A percentile compares a stretch with the other conserved stretches of the same genome.
Evolutionary conservation across 2,113 vertebrate genomes (phyloP).

Genomic region (Ictalurus furcatus): DNA sequence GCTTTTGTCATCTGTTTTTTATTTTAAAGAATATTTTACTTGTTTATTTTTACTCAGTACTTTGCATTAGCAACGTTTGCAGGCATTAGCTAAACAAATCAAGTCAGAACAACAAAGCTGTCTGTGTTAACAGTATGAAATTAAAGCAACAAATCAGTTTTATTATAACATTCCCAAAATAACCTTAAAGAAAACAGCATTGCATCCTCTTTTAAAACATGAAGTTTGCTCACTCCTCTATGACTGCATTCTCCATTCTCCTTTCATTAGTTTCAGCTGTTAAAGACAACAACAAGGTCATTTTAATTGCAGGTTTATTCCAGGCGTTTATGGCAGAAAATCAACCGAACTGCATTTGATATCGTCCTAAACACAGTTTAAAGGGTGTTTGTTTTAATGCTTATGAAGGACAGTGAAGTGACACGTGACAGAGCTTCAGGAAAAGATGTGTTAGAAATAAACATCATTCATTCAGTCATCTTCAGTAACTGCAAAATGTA

Average conservation of each 20-base stretch:
- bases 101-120: neutral
- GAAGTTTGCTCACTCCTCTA: neutral
- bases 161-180: neutral
- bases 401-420: neutral
- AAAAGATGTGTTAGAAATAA: neutral
- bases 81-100: neutral
- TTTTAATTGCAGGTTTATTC: neutral
- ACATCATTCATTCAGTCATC: neutral
- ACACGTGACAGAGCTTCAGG: neutral
- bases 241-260: neutral
- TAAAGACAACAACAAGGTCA: neutral
- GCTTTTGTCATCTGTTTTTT: no score
- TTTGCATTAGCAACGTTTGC: neutral
- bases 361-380: neutral
- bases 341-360: neutral
- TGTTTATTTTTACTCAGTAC: neutral
- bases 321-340: neutral
- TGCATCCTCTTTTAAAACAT: neutral
- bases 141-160: neutral
- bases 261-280: neutral
- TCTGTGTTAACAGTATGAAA: neutral
- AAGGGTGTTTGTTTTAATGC: neutral
- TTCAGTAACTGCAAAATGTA: neutral
- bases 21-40: neutral
- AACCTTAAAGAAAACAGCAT: neutral